phyloP scores from a whole-genome alignment of 1,140 invertebrate genomes.

The Apis florea region DNA sequence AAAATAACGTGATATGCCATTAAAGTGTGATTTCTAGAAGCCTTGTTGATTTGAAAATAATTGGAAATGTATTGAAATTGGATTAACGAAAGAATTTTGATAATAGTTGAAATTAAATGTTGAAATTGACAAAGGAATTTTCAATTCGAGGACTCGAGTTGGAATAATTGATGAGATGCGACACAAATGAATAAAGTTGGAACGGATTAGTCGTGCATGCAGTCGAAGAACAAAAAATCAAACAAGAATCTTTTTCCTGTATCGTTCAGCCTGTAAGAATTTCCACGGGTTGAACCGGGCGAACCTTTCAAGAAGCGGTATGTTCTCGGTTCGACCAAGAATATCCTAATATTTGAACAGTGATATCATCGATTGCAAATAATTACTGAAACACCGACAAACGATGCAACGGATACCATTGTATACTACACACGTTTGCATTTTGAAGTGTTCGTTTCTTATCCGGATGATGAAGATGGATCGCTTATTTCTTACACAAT shows the following conservation, averaged over 20 bases:
- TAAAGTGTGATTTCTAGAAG: too few relatives aligned
- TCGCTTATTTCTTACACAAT: neutral
- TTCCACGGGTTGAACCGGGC: too few relatives aligned
- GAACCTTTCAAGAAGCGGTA: neutral
- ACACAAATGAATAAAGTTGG: too few relatives aligned
- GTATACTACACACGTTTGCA: neutral
- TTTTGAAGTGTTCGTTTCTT: neutral
- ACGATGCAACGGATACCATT: neutral
- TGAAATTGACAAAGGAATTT: too few relatives aligned
- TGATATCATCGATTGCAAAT: constrained; percentile 34
- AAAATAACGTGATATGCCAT: too few relatives aligned
- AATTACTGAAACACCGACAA: constrained; percentile 1
- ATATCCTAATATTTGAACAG: constrained; percentile 23
- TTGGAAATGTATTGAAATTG: too few relatives aligned
- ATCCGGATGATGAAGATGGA: neutral
- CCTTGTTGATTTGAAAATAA: too few relatives aligned
- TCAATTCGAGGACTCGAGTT: too few relatives aligned
- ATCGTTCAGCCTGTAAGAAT: constrained; percentile 27
- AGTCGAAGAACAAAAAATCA: neutral
- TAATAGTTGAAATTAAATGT: too few relatives aligned
- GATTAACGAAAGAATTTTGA: too few relatives aligned
- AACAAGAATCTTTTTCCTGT: constrained; percentile 11
- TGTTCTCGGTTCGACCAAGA: neutral
- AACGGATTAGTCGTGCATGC: neutral
- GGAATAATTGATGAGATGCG: too few relatives aligned